These are phyloP conservation scores for Percopsis omiscomaycus DNA, from an alignment of 2,797 vertebrate genomes.

Conservation along the genomic window DNA sequence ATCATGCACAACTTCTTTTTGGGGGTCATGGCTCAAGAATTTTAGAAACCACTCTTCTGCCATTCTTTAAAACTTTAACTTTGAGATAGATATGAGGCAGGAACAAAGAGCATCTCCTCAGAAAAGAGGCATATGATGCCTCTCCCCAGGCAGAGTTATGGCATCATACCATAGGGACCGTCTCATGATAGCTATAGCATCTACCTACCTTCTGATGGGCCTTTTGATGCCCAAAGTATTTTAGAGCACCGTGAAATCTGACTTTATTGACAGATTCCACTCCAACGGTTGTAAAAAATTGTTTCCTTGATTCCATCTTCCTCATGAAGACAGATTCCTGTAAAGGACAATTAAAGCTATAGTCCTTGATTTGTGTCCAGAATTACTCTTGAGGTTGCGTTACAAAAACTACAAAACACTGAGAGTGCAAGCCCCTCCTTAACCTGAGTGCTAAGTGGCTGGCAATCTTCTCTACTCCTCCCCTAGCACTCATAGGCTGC, in stretches of 20 bases:
- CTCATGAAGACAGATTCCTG: too few species aligned
- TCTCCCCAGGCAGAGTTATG: constrained; percentile 26
- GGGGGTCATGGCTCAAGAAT: too few species aligned
- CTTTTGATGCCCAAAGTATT: constrained; percentile 9
- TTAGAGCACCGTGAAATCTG: constrained; percentile 18
- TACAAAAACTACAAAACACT: too few species aligned
- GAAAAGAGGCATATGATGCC: constrained; percentile 32
- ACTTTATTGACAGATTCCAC: constrained; percentile 31
- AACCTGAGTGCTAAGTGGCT: too few species aligned
- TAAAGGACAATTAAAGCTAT: too few species aligned
- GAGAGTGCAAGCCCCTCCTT: too few species aligned
- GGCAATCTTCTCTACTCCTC: too few species aligned
- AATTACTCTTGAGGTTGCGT: too few species aligned
- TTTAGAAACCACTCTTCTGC: neutral
- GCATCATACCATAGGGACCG: constrained; percentile 44
- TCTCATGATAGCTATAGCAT: constrained; percentile 18
- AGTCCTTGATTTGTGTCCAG: too few species aligned
- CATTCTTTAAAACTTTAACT: constrained; percentile 11
- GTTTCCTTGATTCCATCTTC: too few species aligned
- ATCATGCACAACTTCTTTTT: too few species aligned
- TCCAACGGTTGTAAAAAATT: neutral
- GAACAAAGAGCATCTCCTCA: constrained; percentile 34
- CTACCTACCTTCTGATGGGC: constrained; percentile 30
- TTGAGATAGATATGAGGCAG: constrained; percentile 14
- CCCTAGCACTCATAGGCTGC: too few species aligned